Evolutionary conservation across 2,888 invertebrate species (phyloP).

Genomic region (Plebejus anna): DNA sequence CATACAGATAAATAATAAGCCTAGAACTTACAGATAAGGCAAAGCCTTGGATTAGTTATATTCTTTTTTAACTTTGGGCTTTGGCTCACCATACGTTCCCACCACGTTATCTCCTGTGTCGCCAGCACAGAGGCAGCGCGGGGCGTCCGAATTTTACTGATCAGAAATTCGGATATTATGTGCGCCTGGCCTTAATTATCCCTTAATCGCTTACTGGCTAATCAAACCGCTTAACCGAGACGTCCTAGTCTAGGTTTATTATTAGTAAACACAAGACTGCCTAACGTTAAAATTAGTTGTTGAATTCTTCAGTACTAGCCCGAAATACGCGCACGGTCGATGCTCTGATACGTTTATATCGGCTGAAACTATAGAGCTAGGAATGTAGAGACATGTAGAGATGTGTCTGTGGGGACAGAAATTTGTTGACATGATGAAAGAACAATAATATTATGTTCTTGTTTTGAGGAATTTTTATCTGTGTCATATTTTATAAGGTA

Average conservation of each 20-base stretch:
- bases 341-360: constrained; percentile 43
- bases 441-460: no score
- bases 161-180: no score
- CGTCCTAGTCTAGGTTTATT: constrained; percentile 25
- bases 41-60: no score
- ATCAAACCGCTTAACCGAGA: background rate
- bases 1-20: background rate
- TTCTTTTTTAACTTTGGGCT: no score
- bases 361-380: background rate
- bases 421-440: no score
- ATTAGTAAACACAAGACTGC: constrained; percentile 27
- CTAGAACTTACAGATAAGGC: background rate
- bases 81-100: no score
- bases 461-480: no score
- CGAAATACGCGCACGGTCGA: constrained; percentile 51
- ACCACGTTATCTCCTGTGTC: no score
- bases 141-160: no score
- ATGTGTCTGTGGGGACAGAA: background rate
- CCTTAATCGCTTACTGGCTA: background rate
- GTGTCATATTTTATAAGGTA: no score
- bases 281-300: constrained; percentile 34
- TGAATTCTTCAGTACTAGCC: constrained; percentile 33
- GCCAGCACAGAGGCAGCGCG: no score
- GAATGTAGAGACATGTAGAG: background rate
- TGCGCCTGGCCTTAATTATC: background rate